A percentile compares a stretch with the other conserved stretches of the same genome.
phyloP scores from a whole-genome alignment of 23 tunicate species.

The Halocynthia aurantium region DNA sequence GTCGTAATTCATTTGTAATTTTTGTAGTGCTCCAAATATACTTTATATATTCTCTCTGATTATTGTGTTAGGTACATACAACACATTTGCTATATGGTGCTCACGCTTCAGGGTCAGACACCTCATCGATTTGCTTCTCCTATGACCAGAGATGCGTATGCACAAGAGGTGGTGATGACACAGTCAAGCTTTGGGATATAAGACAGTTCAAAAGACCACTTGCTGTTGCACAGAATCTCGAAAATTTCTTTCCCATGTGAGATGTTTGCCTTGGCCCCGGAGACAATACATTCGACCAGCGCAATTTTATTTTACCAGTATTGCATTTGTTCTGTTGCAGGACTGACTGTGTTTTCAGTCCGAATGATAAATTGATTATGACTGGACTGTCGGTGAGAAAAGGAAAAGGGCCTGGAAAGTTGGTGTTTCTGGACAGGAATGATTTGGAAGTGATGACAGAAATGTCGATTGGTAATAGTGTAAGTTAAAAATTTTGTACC shows the following conservation, averaged over 20 bases:
- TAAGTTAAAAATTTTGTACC: constrained; percentile 12
- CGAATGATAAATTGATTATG: constrained; percentile 70
- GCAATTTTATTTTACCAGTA: neutral
- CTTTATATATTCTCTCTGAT: neutral
- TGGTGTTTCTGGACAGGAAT: constrained; percentile 66
- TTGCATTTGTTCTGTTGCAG: constrained; percentile 12
- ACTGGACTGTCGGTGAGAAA: constrained; percentile 80
- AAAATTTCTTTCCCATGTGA: constrained; percentile 73
- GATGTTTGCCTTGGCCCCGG: constrained; percentile 4
- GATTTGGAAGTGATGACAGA: constrained; percentile 77
- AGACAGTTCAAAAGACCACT: constrained; percentile 82
- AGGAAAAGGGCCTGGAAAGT: constrained; percentile 68
- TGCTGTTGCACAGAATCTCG: constrained; percentile 76
- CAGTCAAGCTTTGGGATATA: constrained; percentile 87
- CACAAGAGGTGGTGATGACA: constrained; percentile 92
- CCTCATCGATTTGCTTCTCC: constrained; percentile 68
- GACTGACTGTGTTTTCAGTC: constrained; percentile 83
- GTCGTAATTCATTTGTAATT: too few relatives aligned
- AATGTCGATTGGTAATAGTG: constrained; percentile 44
- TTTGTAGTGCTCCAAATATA: neutral
- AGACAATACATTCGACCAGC: neutral
- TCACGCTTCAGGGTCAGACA: constrained; percentile 72
- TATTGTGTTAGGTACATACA: constrained; percentile 35
- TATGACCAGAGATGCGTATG: constrained; percentile 44
- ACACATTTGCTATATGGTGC: constrained; percentile 47